Conservation (phyloP, 35 echinoderm and acorn worm genomes). For the Eucidaris tribuloides region DNA sequence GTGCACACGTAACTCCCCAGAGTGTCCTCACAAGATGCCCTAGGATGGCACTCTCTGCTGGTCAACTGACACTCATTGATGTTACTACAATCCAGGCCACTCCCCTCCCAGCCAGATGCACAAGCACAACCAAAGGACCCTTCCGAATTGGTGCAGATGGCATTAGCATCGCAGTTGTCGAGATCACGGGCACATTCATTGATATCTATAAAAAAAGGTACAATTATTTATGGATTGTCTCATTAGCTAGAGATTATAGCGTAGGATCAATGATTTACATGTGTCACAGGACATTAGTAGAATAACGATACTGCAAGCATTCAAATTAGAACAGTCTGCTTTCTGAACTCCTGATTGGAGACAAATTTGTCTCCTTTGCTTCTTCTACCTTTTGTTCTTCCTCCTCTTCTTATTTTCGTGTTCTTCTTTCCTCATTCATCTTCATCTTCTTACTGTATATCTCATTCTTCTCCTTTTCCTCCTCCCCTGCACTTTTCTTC, state of each 20-base stretch:
- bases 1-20: conserved; percentile 62
- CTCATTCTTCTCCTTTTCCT: not conserved
- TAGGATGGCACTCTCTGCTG: conserved; percentile 36
- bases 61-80: conserved; percentile 61
- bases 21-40: conserved; percentile 60
- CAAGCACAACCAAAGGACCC: conserved; percentile 71
- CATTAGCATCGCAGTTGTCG: conserved; percentile 46
- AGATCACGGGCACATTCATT: conserved; percentile 58
- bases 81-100: conserved; percentile 47
- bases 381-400: too few relatives aligned
- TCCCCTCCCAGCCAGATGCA: conserved; percentile 41
- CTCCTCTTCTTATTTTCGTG: too few relatives aligned
- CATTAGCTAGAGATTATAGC: not conserved
- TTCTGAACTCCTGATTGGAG: too few relatives aligned
- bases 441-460: not conserved
- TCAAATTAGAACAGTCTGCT: too few relatives aligned
- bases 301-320: too few relatives aligned
- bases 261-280: not conserved
- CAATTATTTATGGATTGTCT: not conserved
- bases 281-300: not conserved
- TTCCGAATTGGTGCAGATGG: conserved; percentile 44
- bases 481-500: too few relatives aligned
- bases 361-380: too few relatives aligned
- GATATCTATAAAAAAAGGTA: conserved; percentile 52
- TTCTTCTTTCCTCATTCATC: not conserved